These are phyloP conservation scores for Murina feae DNA, from an alignment of 2,113 vertebrate genomes.

Conservation along the genomic window DNA sequence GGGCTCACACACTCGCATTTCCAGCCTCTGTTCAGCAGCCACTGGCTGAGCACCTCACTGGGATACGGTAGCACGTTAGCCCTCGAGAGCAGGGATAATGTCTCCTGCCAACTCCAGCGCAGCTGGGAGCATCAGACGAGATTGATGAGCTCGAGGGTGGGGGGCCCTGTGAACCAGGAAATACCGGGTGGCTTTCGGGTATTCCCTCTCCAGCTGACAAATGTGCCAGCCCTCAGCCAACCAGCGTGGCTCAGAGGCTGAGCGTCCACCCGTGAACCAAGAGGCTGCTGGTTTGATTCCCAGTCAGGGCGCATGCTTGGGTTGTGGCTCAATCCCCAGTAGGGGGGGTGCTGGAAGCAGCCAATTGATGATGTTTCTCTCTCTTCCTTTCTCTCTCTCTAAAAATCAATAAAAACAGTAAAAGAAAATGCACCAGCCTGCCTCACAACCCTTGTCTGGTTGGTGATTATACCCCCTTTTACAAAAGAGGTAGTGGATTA, in stretches of 20 bases:
- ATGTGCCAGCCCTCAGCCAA: background rate
- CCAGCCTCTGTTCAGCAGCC: no score
- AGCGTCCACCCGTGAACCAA: no score
- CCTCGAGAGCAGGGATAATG: background rate
- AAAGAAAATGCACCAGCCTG: background rate
- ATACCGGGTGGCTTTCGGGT: background rate
- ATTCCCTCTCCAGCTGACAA: background rate
- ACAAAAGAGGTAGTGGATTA: background rate
- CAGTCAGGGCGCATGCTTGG: no score
- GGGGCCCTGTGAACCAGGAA: background rate
- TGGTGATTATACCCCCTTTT: background rate
- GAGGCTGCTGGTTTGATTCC: no score
- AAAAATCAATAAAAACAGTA: no score
- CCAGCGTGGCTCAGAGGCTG: no score
- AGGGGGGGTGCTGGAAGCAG: no score
- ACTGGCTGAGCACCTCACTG: background rate
- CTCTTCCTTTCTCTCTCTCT: no score
- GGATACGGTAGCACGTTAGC: background rate
- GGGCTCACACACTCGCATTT: accelerated
- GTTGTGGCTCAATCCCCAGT: no score
- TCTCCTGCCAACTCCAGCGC: background rate
- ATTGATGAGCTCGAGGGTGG: background rate
- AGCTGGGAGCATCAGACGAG: background rate
- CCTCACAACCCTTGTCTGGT: background rate
- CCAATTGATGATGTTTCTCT: no score